These are phyloP conservation scores for Tetheella fluctuosa DNA, from an alignment of 2,888 invertebrate genomes.

Conservation along the genomic window DNA sequence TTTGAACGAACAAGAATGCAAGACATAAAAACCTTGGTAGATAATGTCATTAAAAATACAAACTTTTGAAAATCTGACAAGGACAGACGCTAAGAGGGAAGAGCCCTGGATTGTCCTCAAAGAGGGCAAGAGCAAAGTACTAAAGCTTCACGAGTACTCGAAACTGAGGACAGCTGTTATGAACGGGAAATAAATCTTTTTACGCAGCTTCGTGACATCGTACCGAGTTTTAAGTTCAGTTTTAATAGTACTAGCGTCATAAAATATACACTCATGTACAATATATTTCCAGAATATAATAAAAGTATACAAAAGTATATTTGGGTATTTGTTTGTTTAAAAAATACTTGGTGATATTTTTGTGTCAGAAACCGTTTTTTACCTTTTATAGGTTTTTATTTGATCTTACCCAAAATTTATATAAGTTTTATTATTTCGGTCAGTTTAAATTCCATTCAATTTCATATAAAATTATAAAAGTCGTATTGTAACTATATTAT, in stretches of 20 bases:
- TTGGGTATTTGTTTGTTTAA: too few relatives aligned
- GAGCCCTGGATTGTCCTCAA: constrained; percentile 5
- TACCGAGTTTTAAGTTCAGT: constrained; percentile 6
- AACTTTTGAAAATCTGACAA: not conserved
- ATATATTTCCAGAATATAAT: not conserved
- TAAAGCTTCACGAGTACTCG: constrained; percentile 6
- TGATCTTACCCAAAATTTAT: too few relatives aligned
- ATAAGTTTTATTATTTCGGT: too few relatives aligned
- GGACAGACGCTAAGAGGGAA: not conserved
- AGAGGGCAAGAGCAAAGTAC: constrained; percentile 4
- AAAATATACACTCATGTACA: not conserved
- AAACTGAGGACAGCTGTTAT: constrained; percentile 4
- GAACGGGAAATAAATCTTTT: constrained; percentile 10
- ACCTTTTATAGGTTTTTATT: too few relatives aligned
- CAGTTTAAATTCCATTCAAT: too few relatives aligned
- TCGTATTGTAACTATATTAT: not conserved
- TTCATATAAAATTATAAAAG: not conserved
- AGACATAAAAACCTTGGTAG: not conserved
- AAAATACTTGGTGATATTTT: too few relatives aligned
- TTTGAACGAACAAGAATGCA: too few relatives aligned
- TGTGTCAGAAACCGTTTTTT: too few relatives aligned
- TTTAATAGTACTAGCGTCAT: not conserved
- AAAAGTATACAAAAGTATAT: too few relatives aligned
- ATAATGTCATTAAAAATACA: not conserved
- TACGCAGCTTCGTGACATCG: not conserved